These are phyloP conservation scores for Cinclus mexicanus DNA, from an alignment of 2,113 vertebrate species.

Conservation along the genomic window DNA sequence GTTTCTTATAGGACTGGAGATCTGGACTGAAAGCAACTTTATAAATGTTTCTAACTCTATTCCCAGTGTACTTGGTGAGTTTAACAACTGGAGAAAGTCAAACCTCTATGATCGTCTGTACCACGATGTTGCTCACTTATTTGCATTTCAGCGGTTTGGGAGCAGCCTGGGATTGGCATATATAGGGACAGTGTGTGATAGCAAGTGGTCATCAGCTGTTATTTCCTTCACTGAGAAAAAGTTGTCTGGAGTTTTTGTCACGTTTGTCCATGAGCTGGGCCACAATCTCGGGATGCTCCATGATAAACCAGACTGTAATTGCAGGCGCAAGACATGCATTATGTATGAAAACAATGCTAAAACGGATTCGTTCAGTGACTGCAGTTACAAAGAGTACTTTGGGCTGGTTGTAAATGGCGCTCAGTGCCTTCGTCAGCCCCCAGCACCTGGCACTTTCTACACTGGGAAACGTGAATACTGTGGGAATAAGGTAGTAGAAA, in stretches of 20 bases:
- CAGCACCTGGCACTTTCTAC: constrained; percentile 2
- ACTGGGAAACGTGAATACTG: background rate
- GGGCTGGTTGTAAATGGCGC: accelerated
- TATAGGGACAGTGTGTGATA: background rate
- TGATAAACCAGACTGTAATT: background rate
- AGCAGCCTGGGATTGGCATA: background rate
- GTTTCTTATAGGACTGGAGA: constrained; percentile 48
- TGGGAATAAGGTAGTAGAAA: constrained; percentile 69
- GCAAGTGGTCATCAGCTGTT: background rate
- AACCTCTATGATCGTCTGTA: background rate
- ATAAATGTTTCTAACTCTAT: background rate
- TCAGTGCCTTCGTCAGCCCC: background rate
- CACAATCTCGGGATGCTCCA: constrained; percentile 65
- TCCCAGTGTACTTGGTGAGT: background rate
- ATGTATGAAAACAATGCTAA: background rate
- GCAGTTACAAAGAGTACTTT: constrained; percentile 62
- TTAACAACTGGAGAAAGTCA: constrained; percentile 8
- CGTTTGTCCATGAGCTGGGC: constrained; percentile 63
- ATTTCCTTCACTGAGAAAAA: background rate
- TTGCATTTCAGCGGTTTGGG: constrained; percentile 34
- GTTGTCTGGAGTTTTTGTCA: background rate
- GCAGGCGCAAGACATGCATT: constrained; percentile 17
- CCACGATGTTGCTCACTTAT: constrained; percentile 54
- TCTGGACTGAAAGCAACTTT: constrained; percentile 60
- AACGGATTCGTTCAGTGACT: constrained; percentile 56